Evolutionary conservation across 1,140 invertebrate genomes (phyloP).

Genomic region (Drosophila busckii): DNA sequence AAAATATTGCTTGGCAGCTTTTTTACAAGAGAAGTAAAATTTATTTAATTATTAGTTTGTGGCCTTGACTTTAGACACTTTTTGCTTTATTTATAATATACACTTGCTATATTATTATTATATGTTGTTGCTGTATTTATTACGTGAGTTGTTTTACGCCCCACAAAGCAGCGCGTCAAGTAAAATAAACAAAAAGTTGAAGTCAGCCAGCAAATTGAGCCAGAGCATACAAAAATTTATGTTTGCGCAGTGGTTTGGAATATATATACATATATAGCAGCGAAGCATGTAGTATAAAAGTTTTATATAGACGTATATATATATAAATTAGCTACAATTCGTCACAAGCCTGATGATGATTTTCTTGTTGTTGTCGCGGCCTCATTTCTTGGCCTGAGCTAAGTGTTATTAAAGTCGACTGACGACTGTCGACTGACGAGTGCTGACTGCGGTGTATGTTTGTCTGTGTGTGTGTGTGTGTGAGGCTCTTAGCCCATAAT

Average conservation of each 20-base stretch:
- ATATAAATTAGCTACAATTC: conserved; percentile 63
- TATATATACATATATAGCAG: conserved; percentile 9
- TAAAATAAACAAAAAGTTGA: conserved; percentile 3
- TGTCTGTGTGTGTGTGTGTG: no score
- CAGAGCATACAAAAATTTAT: conserved; percentile 53
- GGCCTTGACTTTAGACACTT: not conserved
- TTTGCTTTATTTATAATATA: not conserved
- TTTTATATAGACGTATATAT: conserved; percentile 4
- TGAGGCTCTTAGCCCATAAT: conserved; percentile 66
- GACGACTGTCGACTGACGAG: conserved; percentile 36
- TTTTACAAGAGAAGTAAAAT: no score
- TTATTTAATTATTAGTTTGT: no score
- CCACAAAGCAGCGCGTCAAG: conserved; percentile 26
- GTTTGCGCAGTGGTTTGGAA: conserved; percentile 34
- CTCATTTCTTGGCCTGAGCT: conserved; percentile 14
- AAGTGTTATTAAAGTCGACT: conserved; percentile 58
- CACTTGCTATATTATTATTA: conserved; percentile 29
- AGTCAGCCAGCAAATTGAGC: conserved; percentile 39
- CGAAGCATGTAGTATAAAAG: not conserved
- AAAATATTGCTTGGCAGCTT: no score
- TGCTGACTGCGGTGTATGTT: conserved; percentile 15
- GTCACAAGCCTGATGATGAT: conserved; percentile 39
- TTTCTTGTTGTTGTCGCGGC: conserved; percentile 16
- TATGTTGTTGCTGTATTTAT: conserved; percentile 22
- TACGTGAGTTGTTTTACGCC: conserved; percentile 50